Evolutionary conservation across 1,140 invertebrate genomes (phyloP).

Genomic region (Penaeus vannamei): DNA sequence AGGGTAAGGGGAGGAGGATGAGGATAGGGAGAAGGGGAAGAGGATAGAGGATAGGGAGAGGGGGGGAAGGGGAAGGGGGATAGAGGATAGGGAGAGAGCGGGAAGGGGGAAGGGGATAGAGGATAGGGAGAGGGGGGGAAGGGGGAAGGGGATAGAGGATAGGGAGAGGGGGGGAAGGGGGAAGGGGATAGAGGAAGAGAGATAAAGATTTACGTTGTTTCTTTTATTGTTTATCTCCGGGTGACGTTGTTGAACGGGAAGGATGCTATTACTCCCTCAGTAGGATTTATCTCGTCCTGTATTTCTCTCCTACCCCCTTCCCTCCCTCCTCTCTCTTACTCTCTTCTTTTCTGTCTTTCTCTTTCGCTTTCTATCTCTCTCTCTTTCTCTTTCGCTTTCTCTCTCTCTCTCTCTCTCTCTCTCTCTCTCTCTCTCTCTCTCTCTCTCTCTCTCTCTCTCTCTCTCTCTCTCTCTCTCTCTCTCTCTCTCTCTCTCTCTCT

Average conservation of each 20-base stretch:
- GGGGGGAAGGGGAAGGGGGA: not conserved
- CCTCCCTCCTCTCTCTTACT: no score
- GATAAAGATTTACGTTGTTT: not conserved
- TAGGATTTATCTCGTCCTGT: no score
- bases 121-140: not conserved
- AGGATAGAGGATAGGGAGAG: not conserved
- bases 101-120: no score
- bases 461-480: not conserved
- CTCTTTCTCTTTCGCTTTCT: not conserved
- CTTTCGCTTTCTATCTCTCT: not conserved
- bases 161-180: not conserved
- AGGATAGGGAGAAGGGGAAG: not conserved
- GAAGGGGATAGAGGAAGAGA: not conserved
- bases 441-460: not conserved
- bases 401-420: not conserved
- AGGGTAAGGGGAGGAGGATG: not conserved
- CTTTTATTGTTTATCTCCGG: no score
- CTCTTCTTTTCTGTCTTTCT: not conserved
- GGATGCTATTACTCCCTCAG: no score
- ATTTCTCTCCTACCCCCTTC: no score
- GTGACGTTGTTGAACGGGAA: no score
- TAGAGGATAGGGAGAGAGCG: no score
- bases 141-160: no score
- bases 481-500: not conserved
- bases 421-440: not conserved